Conservation (phyloP, 2,797 vertebrate species). For the Apogon hyalosoma region DNA sequence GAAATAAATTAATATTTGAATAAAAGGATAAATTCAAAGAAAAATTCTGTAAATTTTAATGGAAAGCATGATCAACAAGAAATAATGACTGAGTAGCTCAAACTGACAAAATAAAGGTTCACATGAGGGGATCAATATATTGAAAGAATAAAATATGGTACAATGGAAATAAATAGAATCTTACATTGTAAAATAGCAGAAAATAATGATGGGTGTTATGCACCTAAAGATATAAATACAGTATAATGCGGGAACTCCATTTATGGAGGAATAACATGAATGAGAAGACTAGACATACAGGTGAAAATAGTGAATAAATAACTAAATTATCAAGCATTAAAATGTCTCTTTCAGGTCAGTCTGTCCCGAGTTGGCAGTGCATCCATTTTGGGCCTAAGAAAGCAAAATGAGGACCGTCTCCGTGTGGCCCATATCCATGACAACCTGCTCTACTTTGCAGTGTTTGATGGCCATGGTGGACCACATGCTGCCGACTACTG, state of each 20-base stretch:
- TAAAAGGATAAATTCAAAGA: too few relatives aligned
- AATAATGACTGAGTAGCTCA: too few relatives aligned
- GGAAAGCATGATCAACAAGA: too few relatives aligned
- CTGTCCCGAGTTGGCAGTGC: slow-evolving; percentile 88
- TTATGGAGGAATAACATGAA: not conserved
- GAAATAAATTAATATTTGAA: too few relatives aligned
- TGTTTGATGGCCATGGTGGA: slow-evolving; percentile 94
- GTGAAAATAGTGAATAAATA: not conserved
- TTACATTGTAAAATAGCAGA: not conserved
- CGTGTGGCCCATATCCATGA: slow-evolving; percentile 83
- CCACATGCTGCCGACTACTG: slow-evolving; percentile 93
- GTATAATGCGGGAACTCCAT: not conserved
- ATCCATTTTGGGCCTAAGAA: slow-evolving; percentile 89
- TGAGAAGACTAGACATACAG: not conserved
- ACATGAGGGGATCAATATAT: too few relatives aligned
- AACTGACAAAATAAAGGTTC: too few relatives aligned
- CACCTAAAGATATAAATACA: not conserved
- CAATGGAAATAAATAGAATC: too few relatives aligned
- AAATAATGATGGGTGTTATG: too few relatives aligned
- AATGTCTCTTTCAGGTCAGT: slow-evolving; percentile 80
- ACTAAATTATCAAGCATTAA: slow-evolving; percentile 15
- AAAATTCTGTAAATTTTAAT: too few relatives aligned
- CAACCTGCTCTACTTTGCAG: slow-evolving; percentile 91
- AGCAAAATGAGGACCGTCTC: slow-evolving; percentile 92
- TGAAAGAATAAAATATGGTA: too few relatives aligned